A percentile compares a stretch with the other conserved stretches of the same genome.
These are phyloP conservation scores for Dinocampus coccinellae DNA, from an alignment of 2,888 invertebrate species.

Conservation along the genomic window DNA sequence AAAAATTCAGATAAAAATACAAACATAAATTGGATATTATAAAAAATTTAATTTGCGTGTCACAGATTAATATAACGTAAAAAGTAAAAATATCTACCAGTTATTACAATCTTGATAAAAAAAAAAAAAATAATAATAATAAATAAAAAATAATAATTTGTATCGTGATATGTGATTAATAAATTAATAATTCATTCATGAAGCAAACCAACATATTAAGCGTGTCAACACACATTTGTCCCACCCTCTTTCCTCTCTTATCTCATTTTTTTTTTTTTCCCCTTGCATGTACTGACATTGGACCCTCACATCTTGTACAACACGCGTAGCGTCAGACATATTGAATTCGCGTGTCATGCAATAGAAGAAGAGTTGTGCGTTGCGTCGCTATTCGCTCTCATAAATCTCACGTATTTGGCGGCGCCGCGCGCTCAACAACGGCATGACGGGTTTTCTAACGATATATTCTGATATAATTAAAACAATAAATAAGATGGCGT, in stretches of 20 bases:
- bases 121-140: not conserved
- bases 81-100: not conserved
- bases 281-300: slow-evolving; percentile 30
- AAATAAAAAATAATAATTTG: not conserved
- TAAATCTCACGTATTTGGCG: slow-evolving; percentile 66
- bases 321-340: slow-evolving; percentile 1
- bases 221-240: slow-evolving; percentile 55
- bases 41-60: not conserved
- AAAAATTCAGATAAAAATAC: too few relatives aligned
- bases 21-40: too few relatives aligned
- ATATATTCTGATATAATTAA: slow-evolving; percentile 70
- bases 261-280: too few relatives aligned
- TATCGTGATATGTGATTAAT: slow-evolving; percentile 47
- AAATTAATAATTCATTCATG: slow-evolving; percentile 61
- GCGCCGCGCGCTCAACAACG: slow-evolving; percentile 52
- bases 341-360: not conserved
- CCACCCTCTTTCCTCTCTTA: too few relatives aligned
- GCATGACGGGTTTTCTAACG: slow-evolving; percentile 66
- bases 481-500: slow-evolving; percentile 70
- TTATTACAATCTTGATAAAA: not conserved
- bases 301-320: not conserved
- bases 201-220: slow-evolving; percentile 60
- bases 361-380: slow-evolving; percentile 15
- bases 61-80: not conserved
- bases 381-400: slow-evolving; percentile 52